Evolutionary conservation across 2,888 invertebrate genomes (phyloP), one percentile per base, ranked within the genome.

Genomic region (Bibio marci): DNA sequence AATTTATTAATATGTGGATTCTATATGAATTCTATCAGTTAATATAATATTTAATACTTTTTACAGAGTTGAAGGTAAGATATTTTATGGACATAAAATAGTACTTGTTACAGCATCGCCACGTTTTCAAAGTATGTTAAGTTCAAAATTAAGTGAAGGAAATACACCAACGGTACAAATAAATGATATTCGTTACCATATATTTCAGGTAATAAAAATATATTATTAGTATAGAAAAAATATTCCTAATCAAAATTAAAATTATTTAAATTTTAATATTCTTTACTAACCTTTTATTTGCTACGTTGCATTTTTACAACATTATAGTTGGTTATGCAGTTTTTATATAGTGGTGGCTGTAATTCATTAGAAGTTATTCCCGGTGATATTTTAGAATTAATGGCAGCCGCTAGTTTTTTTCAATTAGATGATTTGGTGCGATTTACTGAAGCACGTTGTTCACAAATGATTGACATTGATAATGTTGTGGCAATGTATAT

Each of bases 31-130:
- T n/a, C n/a, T n/a, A n/a, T n/a, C n/a, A n/a, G n/a, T n/a, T n/a
- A n/a, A n/a, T n/a, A n/a, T n/a, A n/a, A n/a, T n/a, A n/a, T n/a
- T n/a, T n/a, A n/a, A n/a, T n/a, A n/a, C n/a, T n/a, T n/a, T 41
- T 45, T 50, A 4, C 51, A 72, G 87, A 53, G 88, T 91, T 38
- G 90, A 90, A 58, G 88, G 87, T 1, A 71, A 86, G 45, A 69
- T 88, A 18, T 90, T 92, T 62, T 91, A 88, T 58, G 91, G 87
- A 1, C 92, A 92, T 61, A 88, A 90, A 64, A 90, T 92, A 46
- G 88, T 92, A 28, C 65, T 92, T 41, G 86, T 91, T 34, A 91
- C 90, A 3, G 87, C 87, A 42, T 90, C 88, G 4, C 76, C 85
- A 12, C 69, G 87, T 38, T 76, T 90, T 48, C 73, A 86, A 47